Evolutionary conservation across 2,797 vertebrate species (phyloP).

Genomic region (Catamblyrhynchus diadema): DNA sequence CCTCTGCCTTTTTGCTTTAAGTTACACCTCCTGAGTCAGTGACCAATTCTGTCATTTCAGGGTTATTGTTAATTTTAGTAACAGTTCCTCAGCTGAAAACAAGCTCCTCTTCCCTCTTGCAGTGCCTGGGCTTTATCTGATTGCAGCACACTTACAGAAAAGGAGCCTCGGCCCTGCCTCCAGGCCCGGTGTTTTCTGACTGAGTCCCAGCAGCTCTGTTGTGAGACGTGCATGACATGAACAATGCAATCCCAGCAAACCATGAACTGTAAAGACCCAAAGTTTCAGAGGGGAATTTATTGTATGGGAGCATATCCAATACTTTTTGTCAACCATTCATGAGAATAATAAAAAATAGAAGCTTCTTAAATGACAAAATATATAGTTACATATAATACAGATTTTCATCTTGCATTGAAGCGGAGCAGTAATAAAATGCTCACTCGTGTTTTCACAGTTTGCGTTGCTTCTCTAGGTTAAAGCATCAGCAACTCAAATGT

Average conservation of each 20-base stretch:
- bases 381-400: constrained; percentile 77
- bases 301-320: constrained; percentile 71
- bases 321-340: constrained; percentile 66
- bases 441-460: constrained; percentile 58
- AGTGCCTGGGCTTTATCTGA: not conserved
- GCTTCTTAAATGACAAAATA: constrained; percentile 72
- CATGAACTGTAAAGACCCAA: constrained; percentile 56
- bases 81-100: not conserved
- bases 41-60: not conserved
- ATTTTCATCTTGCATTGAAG: constrained; percentile 65
- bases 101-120: not conserved
- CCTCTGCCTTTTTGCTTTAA: not conserved
- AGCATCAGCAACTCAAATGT: constrained; percentile 56
- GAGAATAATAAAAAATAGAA: constrained; percentile 77
- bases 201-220: not conserved
- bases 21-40: accelerated
- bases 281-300: constrained; percentile 76
- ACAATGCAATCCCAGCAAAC: constrained; percentile 25
- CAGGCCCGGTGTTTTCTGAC: not conserved
- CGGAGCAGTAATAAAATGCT: constrained; percentile 59
- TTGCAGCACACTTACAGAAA: not conserved
- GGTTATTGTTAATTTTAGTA: not conserved
- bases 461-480: constrained; percentile 57
- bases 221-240: accelerated
- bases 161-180: not conserved